phyloP scores from a whole-genome alignment of 2,888 invertebrate genomes.

The Lithophane semibrunnea region DNA sequence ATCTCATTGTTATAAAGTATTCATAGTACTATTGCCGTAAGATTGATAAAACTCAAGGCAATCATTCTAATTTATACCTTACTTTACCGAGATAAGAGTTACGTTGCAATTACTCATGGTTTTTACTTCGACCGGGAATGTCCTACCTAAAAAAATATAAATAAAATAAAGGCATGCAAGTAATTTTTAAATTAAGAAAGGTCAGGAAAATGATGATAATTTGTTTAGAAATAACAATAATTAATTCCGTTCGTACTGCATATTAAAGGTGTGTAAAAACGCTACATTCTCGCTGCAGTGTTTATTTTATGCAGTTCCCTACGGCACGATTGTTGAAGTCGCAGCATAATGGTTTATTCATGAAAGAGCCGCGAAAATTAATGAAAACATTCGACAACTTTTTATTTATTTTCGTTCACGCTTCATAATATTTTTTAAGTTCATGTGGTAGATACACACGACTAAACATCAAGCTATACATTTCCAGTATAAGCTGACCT shows the following conservation, averaged over 20 bases:
- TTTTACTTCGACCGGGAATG: no score
- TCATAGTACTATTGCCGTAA: background rate
- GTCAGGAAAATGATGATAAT: background rate
- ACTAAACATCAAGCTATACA: no score
- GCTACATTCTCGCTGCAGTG: conserved; percentile 29
- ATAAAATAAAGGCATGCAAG: background rate
- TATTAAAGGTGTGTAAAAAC: conserved; percentile 14
- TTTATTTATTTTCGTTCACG: conserved; percentile 18
- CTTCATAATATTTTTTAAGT: background rate
- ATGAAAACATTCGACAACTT: conserved; percentile 30
- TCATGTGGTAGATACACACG: background rate
- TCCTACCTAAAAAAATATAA: background rate
- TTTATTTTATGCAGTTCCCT: conserved; percentile 45
- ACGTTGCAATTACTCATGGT: no score
- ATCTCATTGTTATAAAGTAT: background rate
- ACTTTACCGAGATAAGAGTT: background rate
- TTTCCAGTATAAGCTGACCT: no score
- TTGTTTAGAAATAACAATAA: conserved; percentile 18
- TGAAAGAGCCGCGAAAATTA: conserved; percentile 33
- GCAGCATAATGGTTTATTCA: conserved; percentile 50
- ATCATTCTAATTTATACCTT: background rate
- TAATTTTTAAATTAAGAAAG: conserved; percentile 2
- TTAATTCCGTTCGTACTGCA: conserved; percentile 5
- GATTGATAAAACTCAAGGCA: background rate
- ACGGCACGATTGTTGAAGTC: conserved; percentile 43